Evolutionary conservation across 2,113 vertebrate genomes (phyloP).

Genomic region (Neolamprologus kungweensis): DNA sequence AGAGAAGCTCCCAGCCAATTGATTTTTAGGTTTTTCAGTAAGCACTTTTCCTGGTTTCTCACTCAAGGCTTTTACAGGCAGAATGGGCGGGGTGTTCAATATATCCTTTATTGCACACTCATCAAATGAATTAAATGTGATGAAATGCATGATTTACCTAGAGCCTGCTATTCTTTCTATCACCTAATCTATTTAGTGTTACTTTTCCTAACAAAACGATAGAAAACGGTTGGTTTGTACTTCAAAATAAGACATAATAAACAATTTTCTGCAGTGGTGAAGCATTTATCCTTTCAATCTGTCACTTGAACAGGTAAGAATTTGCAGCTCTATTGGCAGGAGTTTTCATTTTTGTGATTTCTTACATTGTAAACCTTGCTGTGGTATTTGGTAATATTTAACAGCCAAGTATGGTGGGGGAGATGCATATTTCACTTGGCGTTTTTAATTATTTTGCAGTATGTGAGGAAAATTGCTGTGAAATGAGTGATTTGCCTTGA

Average conservation of each 20-base stretch:
- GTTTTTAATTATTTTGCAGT: not conserved
- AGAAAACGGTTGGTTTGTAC: not conserved
- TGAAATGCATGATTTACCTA: not conserved
- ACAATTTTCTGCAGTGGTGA: not conserved
- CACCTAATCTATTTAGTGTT: not conserved
- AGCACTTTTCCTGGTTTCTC: not conserved
- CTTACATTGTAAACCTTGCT: not conserved
- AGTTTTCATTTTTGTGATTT: not conserved
- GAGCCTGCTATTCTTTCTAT: not conserved
- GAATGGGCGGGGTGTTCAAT: not conserved
- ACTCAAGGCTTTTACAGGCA: not conserved
- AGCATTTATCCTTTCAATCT: not conserved
- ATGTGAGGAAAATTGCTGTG: not conserved
- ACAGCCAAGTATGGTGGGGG: not conserved
- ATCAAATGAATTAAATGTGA: not conserved
- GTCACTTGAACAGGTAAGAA: not conserved
- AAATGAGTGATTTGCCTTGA: not conserved
- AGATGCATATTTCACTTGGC: not conserved
- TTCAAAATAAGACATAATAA: not conserved
- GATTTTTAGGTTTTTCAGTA: not conserved
- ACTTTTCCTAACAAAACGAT: not conserved
- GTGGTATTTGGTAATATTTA: not conserved
- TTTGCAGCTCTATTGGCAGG: not conserved
- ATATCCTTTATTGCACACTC: not conserved
- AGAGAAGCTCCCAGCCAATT: not conserved